Evolutionary conservation across 2,888 invertebrate species (phyloP).

Genomic region (Acanthopleura granulata): DNA sequence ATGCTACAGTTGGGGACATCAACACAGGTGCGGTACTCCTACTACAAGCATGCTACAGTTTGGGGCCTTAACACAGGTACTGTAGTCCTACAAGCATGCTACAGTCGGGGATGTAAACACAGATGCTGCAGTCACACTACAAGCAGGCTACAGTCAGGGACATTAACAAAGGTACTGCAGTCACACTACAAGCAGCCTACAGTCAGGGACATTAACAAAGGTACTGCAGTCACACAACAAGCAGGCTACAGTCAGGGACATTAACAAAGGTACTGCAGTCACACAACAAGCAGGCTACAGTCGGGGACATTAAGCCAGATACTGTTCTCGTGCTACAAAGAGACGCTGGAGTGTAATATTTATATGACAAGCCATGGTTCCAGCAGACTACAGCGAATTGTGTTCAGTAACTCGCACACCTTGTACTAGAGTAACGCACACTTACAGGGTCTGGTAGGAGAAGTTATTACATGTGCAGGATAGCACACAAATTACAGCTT

Average conservation of each 20-base stretch:
- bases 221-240: conserved; percentile 71
- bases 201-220: conserved; percentile 84
- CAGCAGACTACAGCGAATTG: too few relatives aligned
- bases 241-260: conserved; percentile 78
- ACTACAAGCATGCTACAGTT: neutral
- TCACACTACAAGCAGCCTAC: conserved; percentile 58
- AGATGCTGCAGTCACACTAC: conserved; percentile 87
- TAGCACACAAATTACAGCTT: too few relatives aligned
- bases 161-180: conserved; percentile 80
- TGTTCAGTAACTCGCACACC: too few relatives aligned
- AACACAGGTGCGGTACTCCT: conserved; percentile 81
- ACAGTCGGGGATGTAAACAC: too few relatives aligned
- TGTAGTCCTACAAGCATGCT: too few relatives aligned
- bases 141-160: conserved; percentile 87
- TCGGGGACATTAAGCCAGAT: conserved; percentile 88
- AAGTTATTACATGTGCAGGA: too few relatives aligned
- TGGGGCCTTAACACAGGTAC: neutral
- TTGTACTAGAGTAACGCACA: too few relatives aligned
- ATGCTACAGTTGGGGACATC: conserved; percentile 84
- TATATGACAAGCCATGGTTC: too few relatives aligned
- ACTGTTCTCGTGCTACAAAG: neutral
- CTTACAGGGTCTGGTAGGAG: too few relatives aligned
- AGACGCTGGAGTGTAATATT: too few relatives aligned
- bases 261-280: conserved; percentile 80
- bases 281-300: conserved; percentile 61